Base-by-base conservation (phyloP, 1,140 invertebrate species). In the Neomicropteryx cornuta region DNA sequence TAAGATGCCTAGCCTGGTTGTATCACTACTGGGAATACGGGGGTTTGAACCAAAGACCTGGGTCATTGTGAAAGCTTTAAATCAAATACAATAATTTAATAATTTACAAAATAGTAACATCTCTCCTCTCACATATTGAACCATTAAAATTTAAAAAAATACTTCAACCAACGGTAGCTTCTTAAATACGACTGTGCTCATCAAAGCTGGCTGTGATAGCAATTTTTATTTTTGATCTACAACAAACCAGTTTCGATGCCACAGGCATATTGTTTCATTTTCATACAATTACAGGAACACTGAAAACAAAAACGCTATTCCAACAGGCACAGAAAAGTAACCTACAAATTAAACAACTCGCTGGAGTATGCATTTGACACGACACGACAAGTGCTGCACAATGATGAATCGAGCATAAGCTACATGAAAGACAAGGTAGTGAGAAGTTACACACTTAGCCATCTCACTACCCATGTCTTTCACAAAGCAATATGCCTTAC, bases 381-480 rank as follows among this genome's bases (percentile, higher is more conserved):
- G 6, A 24, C 13, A 24, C 6, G 4, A 10, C 4, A 35, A 5
- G 13, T 18, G 18, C 4, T 10, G 13, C 18, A 35, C 18, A 5
- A 5, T 5, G 40, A 33, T 23, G 34, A 44, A 33, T 37, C 22
- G 24, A 40, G 41, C 41, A 41, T 38, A 42, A 41, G 58, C 72
- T 59, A 60, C 76, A 80, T 83, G 85, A 88, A 90, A 87, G 85
- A 90, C 86, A 89, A 83, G 81, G 77, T 87, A 90, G 84, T 85
- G 84, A 90, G 84, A 84, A 55, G 52, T 56, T 49, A 53, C 48
- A 48, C n/a, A n/a, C n/a, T 45, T 48, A 63, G 71, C 76, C 84
- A 87, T 88, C 83, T 89, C 86, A 89, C 85, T 89, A 90, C 86
- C 85, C 85, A 87, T 88, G 86, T 90, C 86, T 88, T 88, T 89